phyloP scores from a whole-genome alignment of 92 coral and sea anemone species.

The Zoanthus solanderi region DNA sequence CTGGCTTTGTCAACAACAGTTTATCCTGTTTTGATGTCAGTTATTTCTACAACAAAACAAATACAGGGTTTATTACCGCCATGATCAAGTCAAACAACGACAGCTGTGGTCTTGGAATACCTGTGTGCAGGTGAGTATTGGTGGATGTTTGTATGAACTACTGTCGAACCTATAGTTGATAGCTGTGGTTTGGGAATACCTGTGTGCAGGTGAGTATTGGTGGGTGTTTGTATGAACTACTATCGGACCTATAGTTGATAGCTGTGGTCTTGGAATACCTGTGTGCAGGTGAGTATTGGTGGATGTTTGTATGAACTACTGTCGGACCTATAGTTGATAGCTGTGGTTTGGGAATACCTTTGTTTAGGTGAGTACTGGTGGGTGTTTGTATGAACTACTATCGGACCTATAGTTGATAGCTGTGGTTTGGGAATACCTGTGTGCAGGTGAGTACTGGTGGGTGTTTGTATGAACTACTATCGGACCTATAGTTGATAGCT shows the following conservation, averaged over 20 bases:
- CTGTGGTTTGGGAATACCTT: slow-evolving; percentile 78
- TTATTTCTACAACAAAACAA: slow-evolving; percentile 66
- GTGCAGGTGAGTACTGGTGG: slow-evolving; percentile 74
- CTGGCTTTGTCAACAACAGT: slow-evolving; percentile 83
- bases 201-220: slow-evolving; percentile 80
- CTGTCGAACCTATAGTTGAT: background rate
- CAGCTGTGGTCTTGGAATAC: slow-evolving; percentile 81
- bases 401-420: slow-evolving; percentile 36
- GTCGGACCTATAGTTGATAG: slow-evolving; percentile 33
- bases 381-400: too few species aligned
- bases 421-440: slow-evolving; percentile 80
- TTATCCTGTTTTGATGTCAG: slow-evolving; percentile 84
- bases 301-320: too few species aligned
- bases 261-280: slow-evolving; percentile 80
- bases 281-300: slow-evolving; percentile 80
- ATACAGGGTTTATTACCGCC: slow-evolving; percentile 5
- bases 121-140: slow-evolving; percentile 83
- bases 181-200: slow-evolving; percentile 82
- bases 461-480: too few species aligned
- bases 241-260: slow-evolving; percentile 4
- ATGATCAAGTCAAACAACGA: slow-evolving; percentile 49
- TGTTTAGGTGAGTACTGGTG: slow-evolving; percentile 76
- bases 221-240: too few species aligned
- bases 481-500: too few species aligned
- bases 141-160: too few species aligned